Conservation (phyloP, 2,888 invertebrate genomes). For the Drosophila siamana region DNA sequence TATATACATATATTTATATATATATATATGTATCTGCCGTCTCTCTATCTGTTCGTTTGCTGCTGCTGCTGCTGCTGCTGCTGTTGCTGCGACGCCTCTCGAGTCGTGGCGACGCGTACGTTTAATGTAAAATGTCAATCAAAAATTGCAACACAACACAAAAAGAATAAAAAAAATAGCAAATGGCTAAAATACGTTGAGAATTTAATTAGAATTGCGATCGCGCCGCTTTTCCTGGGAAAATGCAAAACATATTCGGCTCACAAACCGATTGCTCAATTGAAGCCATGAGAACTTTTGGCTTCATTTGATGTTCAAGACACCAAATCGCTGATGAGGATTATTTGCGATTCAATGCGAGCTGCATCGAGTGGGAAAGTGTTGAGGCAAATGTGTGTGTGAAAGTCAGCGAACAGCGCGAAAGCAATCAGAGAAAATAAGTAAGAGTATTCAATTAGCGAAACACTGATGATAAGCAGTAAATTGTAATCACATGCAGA, state of each 20-base stretch:
- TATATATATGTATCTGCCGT: slow-evolving; percentile 9
- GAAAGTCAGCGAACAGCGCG: background rate
- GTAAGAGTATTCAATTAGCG: too few relatives aligned
- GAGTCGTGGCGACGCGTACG: slow-evolving; percentile 48
- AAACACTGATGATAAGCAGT: too few relatives aligned
- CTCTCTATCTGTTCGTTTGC: slow-evolving; percentile 7
- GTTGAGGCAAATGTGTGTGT: background rate
- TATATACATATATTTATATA: background rate
- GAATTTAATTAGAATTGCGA: slow-evolving; percentile 77
- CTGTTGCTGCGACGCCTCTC: slow-evolving; percentile 19
- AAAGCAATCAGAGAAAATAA: too few relatives aligned
- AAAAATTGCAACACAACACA: slow-evolving; percentile 67
- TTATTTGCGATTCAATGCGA: background rate
- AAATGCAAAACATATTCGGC: slow-evolving; percentile 47
- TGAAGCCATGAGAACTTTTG: slow-evolving; percentile 52
- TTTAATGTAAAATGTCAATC: slow-evolving; percentile 83
- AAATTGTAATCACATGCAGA: too few relatives aligned
- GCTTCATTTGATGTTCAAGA: slow-evolving; percentile 13
- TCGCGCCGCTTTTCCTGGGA: slow-evolving; percentile 61
- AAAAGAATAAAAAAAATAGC: too few relatives aligned
- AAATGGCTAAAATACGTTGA: slow-evolving; percentile 63
- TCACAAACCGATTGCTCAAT: slow-evolving; percentile 55
- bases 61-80: slow-evolving; percentile 21
- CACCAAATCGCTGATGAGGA: slow-evolving; percentile 1
- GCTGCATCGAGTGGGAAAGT: background rate